Percentiles rank a stretch among this genome's conserved stretches.
Evolutionary conservation across 1,140 invertebrate species (phyloP).

Genomic region (Drosophila biarmipes): DNA sequence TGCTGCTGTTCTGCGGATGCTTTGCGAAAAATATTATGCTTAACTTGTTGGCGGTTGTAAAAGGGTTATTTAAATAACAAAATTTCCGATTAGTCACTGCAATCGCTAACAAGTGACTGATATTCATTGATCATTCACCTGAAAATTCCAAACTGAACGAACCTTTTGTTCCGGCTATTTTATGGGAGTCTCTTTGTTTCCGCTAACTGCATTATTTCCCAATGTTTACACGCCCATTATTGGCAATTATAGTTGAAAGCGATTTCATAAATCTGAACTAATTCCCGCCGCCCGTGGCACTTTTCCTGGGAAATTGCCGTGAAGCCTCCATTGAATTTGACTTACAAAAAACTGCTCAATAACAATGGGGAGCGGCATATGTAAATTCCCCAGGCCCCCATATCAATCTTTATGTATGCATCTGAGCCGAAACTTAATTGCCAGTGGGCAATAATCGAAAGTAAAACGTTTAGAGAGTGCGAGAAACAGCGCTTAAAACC

Average conservation of each 20-base stretch:
- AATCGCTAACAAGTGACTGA: constrained; percentile 5
- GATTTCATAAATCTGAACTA: constrained; percentile 29
- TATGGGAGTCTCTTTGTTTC: background rate
- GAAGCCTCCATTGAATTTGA: constrained; percentile 23
- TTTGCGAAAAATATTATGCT: constrained; percentile 19
- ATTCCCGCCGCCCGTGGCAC: constrained; percentile 11
- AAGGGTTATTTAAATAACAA: constrained; percentile 16
- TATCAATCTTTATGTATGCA: constrained; percentile 40
- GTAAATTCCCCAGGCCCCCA: constrained; percentile 11
- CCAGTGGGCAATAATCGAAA: constrained; percentile 44
- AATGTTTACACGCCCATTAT: constrained; percentile 2
- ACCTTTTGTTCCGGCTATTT: constrained; percentile 5
- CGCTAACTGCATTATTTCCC: background rate
- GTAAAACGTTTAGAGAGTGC: constrained; percentile 58
- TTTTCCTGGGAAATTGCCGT: constrained; percentile 29
- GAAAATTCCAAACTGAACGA: background rate
- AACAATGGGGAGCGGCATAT: constrained; percentile 26
- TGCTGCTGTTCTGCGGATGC: constrained; percentile 25
- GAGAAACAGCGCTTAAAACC: constrained; percentile 25
- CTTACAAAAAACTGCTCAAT: constrained; percentile 18
- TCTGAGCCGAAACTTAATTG: constrained; percentile 49
- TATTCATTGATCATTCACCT: constrained; percentile 24
- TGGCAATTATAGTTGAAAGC: constrained; percentile 1
- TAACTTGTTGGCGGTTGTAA: background rate
- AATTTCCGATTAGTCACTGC: constrained; percentile 19